These are phyloP conservation scores for Gymnoscelis rufifasciata DNA, from an alignment of 2,888 invertebrate genomes.

Conservation along the genomic window DNA sequence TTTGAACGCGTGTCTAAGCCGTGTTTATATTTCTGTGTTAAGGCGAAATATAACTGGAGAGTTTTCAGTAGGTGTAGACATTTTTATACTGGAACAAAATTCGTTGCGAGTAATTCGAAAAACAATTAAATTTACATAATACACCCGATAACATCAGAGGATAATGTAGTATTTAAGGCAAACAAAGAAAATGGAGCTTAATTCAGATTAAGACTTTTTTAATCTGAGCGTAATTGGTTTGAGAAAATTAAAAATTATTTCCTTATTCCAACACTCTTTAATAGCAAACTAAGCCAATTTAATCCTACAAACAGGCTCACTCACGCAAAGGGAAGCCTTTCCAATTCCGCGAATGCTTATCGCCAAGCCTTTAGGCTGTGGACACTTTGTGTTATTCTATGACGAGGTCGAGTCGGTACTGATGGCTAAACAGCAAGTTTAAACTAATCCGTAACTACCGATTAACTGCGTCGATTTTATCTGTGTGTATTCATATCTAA, in stretches of 20 bases:
- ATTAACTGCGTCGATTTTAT: conserved; percentile 1
- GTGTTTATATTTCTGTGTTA: too few species aligned
- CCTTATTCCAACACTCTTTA: conserved; percentile 33
- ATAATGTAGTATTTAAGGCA: too few species aligned
- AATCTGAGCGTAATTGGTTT: conserved; percentile 19
- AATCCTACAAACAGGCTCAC: conserved; percentile 53
- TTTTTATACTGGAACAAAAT: too few species aligned
- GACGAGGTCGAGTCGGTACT: conserved; percentile 1
- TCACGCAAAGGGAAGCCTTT: conserved; percentile 56
- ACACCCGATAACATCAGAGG: too few species aligned
- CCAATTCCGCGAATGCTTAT: conserved; percentile 60
- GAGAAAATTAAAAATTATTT: conserved; percentile 23
- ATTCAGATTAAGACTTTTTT: background rate
- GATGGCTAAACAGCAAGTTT: conserved; percentile 8
- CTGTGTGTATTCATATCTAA: too few species aligned
- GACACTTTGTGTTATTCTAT: conserved; percentile 2
- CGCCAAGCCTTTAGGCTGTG: conserved; percentile 23
- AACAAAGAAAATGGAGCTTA: background rate
- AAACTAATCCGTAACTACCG: conserved; percentile 6
- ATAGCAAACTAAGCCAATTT: conserved; percentile 58
- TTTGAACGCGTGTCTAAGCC: too few species aligned
- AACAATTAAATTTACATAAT: too few species aligned
- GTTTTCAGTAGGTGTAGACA: too few species aligned
- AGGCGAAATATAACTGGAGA: too few species aligned
- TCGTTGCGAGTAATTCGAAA: too few species aligned